Evolutionary conservation across 2,113 vertebrate species (phyloP), one percentile per base, ranked within the genome.

Genomic region (Onychorhynchus coronatus): DNA sequence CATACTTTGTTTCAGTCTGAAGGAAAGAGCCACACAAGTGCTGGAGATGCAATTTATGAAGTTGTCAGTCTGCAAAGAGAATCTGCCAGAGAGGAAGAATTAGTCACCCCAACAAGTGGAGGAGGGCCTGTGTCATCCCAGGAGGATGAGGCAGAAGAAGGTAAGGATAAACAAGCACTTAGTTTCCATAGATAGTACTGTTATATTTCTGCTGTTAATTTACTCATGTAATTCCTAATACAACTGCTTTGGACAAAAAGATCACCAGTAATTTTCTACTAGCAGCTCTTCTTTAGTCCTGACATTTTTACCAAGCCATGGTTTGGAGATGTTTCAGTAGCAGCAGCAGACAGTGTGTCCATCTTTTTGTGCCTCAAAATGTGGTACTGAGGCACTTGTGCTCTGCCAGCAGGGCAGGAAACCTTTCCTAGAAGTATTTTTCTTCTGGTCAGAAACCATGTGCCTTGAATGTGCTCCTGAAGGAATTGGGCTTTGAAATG

Each of bases 91-190:
- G 98, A 98, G 42, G 98, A 98, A 81, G 97, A 97, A 39, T 82
- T 97, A 39, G 31, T 95, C 74, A 98, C 98, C 86, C 98, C 97
- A 77, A 93, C 97, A 7, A 98, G 98, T 96, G 98, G 96, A 96
- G 98, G 91, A 55, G 98, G 95, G 30, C 98, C 97, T 52, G 2
- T 97, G 61, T 98, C 98, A 21, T 98, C 98, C 25, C 98, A 98
- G 75, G 99, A 99, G 89, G 99, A 99, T 94, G 99, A 99, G 93
- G 98, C 93, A 59, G 99, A 99, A 91, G 99, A 99, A 97, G 99
- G 99, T 99, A 97, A 95, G 96, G 79, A 47, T 73, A 96, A 95
- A 76, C 5, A 10, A 88, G 50, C 19, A 6, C 56, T 49, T 23
- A 52, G 12, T 89, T 92, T 35, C 49, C 19, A 14, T 53, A 81